phyloP scores from a whole-genome alignment of 1,140 invertebrate genomes.

The Conus betulinus region DNA sequence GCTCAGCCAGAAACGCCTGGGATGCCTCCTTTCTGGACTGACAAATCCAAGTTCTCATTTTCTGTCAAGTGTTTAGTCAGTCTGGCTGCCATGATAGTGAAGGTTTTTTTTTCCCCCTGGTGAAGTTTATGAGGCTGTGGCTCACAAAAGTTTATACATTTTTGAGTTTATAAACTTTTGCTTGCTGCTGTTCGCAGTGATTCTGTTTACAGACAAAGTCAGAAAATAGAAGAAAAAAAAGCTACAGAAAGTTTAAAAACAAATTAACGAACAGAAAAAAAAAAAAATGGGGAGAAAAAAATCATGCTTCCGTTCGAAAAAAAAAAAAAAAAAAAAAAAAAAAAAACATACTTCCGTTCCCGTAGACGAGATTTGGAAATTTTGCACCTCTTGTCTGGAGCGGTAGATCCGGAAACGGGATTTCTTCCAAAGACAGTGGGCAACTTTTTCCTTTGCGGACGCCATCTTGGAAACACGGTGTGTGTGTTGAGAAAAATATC shows the following conservation, averaged over 20 bases:
- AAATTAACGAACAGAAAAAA: not conserved
- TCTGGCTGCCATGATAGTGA: too few species aligned
- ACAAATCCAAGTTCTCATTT: too few species aligned
- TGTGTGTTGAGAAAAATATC: not conserved
- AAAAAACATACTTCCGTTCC: not conserved
- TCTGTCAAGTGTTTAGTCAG: too few species aligned
- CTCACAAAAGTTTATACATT: too few species aligned
- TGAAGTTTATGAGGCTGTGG: too few species aligned
- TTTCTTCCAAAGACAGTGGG: not conserved
- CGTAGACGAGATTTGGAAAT: not conserved
- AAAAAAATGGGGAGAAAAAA: not conserved
- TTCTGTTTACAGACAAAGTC: not conserved
- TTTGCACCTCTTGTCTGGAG: not conserved
- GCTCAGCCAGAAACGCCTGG: too few species aligned
- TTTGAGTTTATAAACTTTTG: too few species aligned
- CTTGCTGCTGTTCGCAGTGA: not conserved
- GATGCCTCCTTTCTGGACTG: too few species aligned
- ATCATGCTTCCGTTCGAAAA: not conserved
- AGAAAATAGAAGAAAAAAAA: not conserved
- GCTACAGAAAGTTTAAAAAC: not conserved
- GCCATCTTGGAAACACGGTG: conserved; percentile 18
- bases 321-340: not conserved
- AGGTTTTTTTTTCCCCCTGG: too few species aligned
- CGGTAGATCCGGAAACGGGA: not conserved
- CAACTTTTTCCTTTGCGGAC: not conserved